These are phyloP conservation scores for Pseudolaguvia tuberculata DNA, from an alignment of 2,113 vertebrate species.

Conservation along the genomic window DNA sequence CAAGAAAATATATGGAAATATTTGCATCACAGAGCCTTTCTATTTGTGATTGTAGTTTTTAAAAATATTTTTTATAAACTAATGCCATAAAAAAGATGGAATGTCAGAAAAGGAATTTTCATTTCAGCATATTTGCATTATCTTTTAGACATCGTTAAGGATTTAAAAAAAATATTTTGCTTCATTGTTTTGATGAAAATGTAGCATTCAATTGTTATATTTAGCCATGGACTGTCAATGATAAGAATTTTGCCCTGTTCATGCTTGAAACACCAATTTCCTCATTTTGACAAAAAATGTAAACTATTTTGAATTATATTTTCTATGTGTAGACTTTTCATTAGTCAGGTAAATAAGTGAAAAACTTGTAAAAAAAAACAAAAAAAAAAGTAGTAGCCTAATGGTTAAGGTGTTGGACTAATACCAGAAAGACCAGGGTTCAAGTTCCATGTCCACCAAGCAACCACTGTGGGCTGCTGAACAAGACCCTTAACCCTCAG, in stretches of 20 bases:
- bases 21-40: neutral
- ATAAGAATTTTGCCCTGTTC: neutral
- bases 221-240: neutral
- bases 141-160: neutral
- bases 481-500: too few species aligned
- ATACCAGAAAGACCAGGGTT: too few species aligned
- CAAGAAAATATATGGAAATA: neutral
- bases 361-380: neutral
- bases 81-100: neutral
- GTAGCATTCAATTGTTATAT: too few species aligned
- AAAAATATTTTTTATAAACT: too few species aligned
- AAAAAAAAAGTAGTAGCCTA: too few species aligned
- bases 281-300: too few species aligned
- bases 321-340: neutral
- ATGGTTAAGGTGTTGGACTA: too few species aligned
- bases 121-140: neutral
- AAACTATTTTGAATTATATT: too few species aligned
- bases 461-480: too few species aligned
- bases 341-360: neutral
- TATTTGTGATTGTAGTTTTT: too few species aligned
- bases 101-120: neutral
- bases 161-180: neutral
- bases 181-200: neutral
- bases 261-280: neutral
- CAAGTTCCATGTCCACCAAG: too few species aligned